A percentile compares a stretch with the other conserved stretches of the same genome.
Evolutionary conservation across 35 echinoderm and acorn worm species (phyloP).

Genomic region (Anneissia japonica): DNA sequence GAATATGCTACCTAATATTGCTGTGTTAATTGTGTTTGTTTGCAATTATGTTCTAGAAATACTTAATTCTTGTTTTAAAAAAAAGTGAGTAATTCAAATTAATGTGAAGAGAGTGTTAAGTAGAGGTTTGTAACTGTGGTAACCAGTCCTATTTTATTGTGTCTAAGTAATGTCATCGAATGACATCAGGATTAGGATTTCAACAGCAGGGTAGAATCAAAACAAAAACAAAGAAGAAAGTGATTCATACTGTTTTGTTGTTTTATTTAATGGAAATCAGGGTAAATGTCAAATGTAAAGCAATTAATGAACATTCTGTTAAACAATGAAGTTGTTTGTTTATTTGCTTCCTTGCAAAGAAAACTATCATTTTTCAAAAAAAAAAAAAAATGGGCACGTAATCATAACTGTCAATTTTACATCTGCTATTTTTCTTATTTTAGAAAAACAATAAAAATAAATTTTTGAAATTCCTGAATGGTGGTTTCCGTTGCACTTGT

Average conservation of each 20-base stretch:
- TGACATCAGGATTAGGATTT: background rate
- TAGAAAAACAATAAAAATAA: background rate
- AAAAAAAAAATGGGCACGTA: background rate
- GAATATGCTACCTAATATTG: background rate
- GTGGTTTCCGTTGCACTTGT: background rate
- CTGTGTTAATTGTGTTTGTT: slow-evolving; percentile 1
- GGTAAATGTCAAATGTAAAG: background rate
- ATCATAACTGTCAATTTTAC: background rate
- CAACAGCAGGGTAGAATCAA: background rate
- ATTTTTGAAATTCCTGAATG: background rate
- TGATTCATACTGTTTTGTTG: background rate
- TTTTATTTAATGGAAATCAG: background rate
- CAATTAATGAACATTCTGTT: background rate
- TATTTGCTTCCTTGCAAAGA: background rate
- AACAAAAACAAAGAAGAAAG: background rate
- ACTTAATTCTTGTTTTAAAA: background rate
- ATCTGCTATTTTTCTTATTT: background rate
- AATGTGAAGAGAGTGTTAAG: background rate
- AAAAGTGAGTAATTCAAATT: background rate
- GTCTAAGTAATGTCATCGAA: background rate
- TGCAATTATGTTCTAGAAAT: background rate
- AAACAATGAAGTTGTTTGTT: background rate
- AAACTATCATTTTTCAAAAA: background rate
- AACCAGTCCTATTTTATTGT: background rate
- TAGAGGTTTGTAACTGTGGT: background rate